Base-by-base conservation (phyloP, 1,140 invertebrate genomes). In the Nymphalis io region DNA sequence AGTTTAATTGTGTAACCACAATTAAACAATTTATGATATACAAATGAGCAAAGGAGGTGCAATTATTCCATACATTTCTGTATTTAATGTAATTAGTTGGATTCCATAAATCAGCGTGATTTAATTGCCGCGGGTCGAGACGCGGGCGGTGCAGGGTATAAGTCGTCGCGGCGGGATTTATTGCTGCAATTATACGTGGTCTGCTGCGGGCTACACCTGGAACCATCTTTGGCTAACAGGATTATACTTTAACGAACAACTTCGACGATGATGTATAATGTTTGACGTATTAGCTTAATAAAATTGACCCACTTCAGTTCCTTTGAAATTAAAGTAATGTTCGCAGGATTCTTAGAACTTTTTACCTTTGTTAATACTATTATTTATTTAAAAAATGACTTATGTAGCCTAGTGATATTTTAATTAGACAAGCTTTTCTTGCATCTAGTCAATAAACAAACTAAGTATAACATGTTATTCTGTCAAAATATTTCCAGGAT, bases 161-260 rank as follows among this genome's bases (percentile, higher is more conserved):
- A 84, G 83, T 84, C 81, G 78, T 75, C 78, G 76, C 75, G 73
- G 64, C 39, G 33, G 81, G 83, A 90, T 90, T 90, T 90, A 90
- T 90, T 84, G 71, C 80, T 61, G 79, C 85, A 87, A 89, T 89
- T 89, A 89, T 84, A 88, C 81, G 81, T 83, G 81, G 77, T 83
- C 79, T 76, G 79, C 63, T 74, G 60, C 73, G 60, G 68, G 69
- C 73, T 69, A 82, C 85, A 87, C 87, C 87, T 87, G 84, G 77
- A 80, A 72, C 74, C 75, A 74, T 77, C 79, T 85, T 83, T 68
- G 77, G 73, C 72, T 82, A 81, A 81, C 76, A 72, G 72, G 79
- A 83, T 84, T 81, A 84, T 75, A 60, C 64, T 70, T 60, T 74
- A 75, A 74, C 74, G 72, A 75, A 76, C 73, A 78, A 79, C 73